Evolutionary conservation across 2,888 invertebrate genomes (phyloP).

Genomic region (Ligdia adustata): DNA sequence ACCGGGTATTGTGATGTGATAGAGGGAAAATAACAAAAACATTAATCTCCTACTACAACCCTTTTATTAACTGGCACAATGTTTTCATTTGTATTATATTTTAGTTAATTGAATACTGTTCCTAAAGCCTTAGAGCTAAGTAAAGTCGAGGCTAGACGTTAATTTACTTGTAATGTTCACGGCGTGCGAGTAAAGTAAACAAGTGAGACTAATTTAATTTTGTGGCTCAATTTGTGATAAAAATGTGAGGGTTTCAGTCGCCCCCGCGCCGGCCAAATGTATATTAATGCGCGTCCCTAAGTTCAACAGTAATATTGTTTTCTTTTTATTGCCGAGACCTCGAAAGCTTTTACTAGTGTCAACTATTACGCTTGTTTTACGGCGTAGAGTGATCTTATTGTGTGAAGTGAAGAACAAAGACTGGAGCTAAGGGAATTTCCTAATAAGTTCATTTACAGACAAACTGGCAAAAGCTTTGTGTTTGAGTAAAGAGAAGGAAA

Average conservation of each 20-base stretch:
- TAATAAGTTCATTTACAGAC: conserved; percentile 42
- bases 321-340: conserved; percentile 71
- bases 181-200: conserved; percentile 29
- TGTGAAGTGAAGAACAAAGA: conserved; percentile 49
- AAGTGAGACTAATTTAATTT: conserved; percentile 65
- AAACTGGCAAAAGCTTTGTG: neutral
- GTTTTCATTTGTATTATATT: conserved; percentile 48
- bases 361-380: conserved; percentile 72
- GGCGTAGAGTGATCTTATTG: conserved; percentile 63
- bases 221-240: conserved; percentile 70
- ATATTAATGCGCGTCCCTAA: conserved; percentile 76
- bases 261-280: conserved; percentile 65
- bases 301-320: conserved; percentile 74
- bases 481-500: too few relatives aligned
- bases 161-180: conserved; percentile 36
- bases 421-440: conserved; percentile 41
- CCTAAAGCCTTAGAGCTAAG: conserved; percentile 19
- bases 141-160: conserved; percentile 28
- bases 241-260: conserved; percentile 56
- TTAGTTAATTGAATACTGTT: conserved; percentile 35
- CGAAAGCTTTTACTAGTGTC: conserved; percentile 73
- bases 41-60: conserved; percentile 54
- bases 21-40: conserved; percentile 65
- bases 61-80: conserved; percentile 43
- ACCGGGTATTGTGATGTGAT: conserved; percentile 72